Conservation (phyloP, 2,888 invertebrate genomes). For the Tachina grossa region DNA sequence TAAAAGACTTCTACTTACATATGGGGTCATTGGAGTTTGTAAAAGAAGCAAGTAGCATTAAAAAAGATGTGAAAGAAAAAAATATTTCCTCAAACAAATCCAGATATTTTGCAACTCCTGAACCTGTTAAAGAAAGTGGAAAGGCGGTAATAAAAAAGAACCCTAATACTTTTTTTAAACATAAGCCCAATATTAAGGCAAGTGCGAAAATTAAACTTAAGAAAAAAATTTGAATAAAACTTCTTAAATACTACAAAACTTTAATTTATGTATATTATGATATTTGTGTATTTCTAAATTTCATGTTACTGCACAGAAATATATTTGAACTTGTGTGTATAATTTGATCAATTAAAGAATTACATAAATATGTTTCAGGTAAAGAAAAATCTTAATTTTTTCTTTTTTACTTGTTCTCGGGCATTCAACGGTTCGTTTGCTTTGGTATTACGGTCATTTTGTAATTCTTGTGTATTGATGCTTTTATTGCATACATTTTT, state of each 20-base stretch:
- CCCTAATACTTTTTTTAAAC: slow-evolving; percentile 8
- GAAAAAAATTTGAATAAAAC: background rate
- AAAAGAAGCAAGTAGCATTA: slow-evolving; percentile 44
- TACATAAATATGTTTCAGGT: background rate
- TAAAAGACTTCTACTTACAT: slow-evolving; percentile 79
- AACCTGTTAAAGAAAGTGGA: background rate
- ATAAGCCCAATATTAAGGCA: background rate
- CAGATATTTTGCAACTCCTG: slow-evolving; percentile 30
- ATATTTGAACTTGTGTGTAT: background rate
- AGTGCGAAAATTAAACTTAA: slow-evolving; percentile 3
- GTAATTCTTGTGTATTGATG: slow-evolving; percentile 66
- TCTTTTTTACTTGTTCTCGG: slow-evolving; percentile 72
- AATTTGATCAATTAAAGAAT: background rate
- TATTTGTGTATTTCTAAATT: background rate
- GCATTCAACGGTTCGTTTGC: slow-evolving; percentile 54
- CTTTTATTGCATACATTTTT: slow-evolving; percentile 61
- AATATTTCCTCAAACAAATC: slow-evolving; percentile 23
- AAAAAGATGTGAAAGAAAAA: background rate
- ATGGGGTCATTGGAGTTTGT: slow-evolving; percentile 75
- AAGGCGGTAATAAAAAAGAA: background rate
- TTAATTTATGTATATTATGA: background rate
- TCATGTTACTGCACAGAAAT: slow-evolving; percentile 11
- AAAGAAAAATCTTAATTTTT: slow-evolving; percentile 60
- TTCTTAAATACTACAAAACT: background rate
- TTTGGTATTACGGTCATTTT: slow-evolving; percentile 28